Percentiles rank a stretch among this genome's conserved stretches.
Conservation (phyloP, 2,113 vertebrate genomes). For the Fregetta grallaria region DNA sequence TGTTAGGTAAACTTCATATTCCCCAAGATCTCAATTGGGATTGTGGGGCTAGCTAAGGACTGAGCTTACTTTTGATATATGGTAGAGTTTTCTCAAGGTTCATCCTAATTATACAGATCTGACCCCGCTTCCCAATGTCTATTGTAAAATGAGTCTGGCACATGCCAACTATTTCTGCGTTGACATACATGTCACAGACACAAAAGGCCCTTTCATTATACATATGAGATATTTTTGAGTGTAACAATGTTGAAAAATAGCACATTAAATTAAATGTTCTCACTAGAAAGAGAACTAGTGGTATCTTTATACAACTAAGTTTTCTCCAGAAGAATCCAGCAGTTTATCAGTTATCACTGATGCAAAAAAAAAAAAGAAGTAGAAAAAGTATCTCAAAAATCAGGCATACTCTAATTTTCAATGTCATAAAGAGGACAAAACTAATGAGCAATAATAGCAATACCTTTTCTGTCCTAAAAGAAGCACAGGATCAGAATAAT, state of each 20-base stretch:
- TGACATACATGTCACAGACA: neutral
- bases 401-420: neutral
- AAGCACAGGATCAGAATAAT: neutral
- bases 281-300: neutral
- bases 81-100: neutral
- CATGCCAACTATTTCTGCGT: neutral
- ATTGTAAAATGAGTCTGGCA: neutral
- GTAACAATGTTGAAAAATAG: neutral
- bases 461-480: neutral
- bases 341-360: neutral
- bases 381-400: neutral
- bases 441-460: neutral
- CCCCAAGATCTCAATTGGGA: neutral
- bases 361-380: neutral
- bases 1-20: neutral
- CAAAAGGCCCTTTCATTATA: neutral
- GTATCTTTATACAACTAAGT: neutral
- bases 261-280: neutral
- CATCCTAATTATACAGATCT: neutral
- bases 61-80: neutral
- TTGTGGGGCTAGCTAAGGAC: neutral
- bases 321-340: neutral
- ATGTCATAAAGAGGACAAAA: neutral
- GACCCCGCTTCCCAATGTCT: neutral
- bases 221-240: neutral